Evolutionary conservation across 2,888 invertebrate genomes (phyloP), one percentile per base, ranked within the genome.

Genomic region (Archaeoteleia sp.): DNA sequence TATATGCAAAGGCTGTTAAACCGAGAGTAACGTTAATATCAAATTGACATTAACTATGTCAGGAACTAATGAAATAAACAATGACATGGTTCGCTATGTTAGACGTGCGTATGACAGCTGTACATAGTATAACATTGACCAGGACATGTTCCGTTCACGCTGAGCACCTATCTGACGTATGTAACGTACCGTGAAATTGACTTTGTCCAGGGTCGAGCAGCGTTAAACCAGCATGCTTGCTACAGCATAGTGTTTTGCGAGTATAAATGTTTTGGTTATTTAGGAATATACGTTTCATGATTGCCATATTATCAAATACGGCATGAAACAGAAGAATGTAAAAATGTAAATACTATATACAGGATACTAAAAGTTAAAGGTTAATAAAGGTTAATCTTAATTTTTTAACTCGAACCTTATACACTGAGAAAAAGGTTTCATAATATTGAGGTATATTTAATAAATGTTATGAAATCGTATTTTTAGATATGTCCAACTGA

Each of bases 111-210:
- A 63, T 51, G 66, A 58, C 60, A 63, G 51, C 39, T 25, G 55
- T 49, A 61, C 53, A 49, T 67, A 62, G 40, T 46, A 51, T 58
- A 63, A 62, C 67, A 62, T 69, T 61, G 69, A 61, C 61, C 54
- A 57, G 54, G 40, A 48, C 69, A 58, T 66, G 62, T 62, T 58
- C 58, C 53, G 62, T 66, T 66, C 61, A 69, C 51, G 70, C 63
- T 55, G 67, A 65, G 67, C 61, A 66, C 58, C 58, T 62, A 62
- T 62, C 58, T 53, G 67, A 71, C 67, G 58, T 69, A 61, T 62
- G 71, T 67, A 71, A 62, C 65, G 71, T 72, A 70, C 72, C 72
- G 72, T 74, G 71, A 70, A 75, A 74, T 69, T 74, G 69, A 66
- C 70, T 73, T 74, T 70, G 68, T 62, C 60, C 40, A 51, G 61